A percentile compares a stretch with the other conserved stretches of the same genome.
phyloP scores from a whole-genome alignment of 2,888 invertebrate species.

The Parasteatoda lunata region DNA sequence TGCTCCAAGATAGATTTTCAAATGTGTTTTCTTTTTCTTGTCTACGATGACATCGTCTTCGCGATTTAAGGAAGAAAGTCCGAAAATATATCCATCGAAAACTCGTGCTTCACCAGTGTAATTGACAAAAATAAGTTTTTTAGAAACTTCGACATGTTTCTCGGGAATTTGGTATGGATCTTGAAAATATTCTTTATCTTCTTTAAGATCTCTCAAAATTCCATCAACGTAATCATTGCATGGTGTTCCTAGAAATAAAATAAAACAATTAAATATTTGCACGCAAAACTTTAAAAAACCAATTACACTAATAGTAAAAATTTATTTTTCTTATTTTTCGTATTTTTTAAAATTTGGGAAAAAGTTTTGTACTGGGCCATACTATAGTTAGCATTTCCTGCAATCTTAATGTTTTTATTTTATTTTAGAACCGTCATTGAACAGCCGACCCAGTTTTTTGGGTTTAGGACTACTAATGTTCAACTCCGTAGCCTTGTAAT shows the following conservation, averaged over 20 bases:
- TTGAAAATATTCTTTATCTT: slow-evolving; percentile 49
- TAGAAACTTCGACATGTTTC: slow-evolving; percentile 40
- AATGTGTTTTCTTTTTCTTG: slow-evolving; percentile 39
- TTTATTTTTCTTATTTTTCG: not conserved
- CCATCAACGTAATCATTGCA: slow-evolving; percentile 60
- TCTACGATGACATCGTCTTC: slow-evolving; percentile 57
- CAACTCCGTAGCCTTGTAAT: no score
- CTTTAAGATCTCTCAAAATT: slow-evolving; percentile 42
- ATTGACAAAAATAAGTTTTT: slow-evolving; percentile 46
- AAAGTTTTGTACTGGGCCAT: no score
- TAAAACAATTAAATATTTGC: not conserved
- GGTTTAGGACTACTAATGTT: no score
- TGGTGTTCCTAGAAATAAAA: slow-evolving; percentile 1
- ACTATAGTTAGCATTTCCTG: no score
- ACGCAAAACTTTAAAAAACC: not conserved
- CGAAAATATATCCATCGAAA: slow-evolving; percentile 47
- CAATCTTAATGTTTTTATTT: no score
- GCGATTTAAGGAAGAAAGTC: slow-evolving; percentile 49
- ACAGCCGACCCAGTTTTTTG: no score
- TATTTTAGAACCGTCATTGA: no score
- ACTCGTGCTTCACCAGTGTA: slow-evolving; percentile 62
- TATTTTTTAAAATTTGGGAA: no score
- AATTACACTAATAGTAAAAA: not conserved
- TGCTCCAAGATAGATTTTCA: slow-evolving; percentile 60
- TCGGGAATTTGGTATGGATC: slow-evolving; percentile 54